phyloP scores from a whole-genome alignment of 2,113 vertebrate species.

The Nothobranchius kuhntae region DNA sequence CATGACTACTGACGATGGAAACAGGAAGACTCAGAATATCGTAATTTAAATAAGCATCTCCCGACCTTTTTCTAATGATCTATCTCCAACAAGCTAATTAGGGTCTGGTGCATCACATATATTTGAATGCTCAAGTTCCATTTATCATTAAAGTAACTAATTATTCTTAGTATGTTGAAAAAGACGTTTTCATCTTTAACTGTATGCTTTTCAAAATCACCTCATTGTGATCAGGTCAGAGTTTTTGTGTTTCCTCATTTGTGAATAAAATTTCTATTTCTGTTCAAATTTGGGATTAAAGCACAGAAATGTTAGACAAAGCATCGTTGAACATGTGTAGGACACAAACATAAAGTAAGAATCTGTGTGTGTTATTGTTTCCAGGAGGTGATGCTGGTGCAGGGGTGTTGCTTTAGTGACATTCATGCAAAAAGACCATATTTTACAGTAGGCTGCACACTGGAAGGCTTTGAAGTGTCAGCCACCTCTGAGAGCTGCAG shows the following conservation, averaged over 20 bases:
- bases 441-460: neutral
- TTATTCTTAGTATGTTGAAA: neutral
- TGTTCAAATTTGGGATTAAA: too few relatives aligned
- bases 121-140: neutral
- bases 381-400: neutral
- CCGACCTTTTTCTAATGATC: slow-evolving; percentile 13
- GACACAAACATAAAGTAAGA: too few relatives aligned
- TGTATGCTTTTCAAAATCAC: neutral
- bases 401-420: neutral
- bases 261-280: too few relatives aligned
- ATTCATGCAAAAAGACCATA: neutral
- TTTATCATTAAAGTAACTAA: neutral
- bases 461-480: slow-evolving; percentile 16
- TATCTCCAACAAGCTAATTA: slow-evolving; percentile 13
- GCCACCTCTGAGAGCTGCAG: slow-evolving; percentile 30
- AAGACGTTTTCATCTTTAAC: neutral
- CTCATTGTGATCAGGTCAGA: neutral
- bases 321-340: too few relatives aligned
- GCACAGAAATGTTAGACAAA: too few relatives aligned
- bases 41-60: slow-evolving; percentile 8
- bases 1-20: neutral
- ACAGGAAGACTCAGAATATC: neutral
- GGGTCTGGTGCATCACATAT: neutral
- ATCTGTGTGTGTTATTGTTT: too few relatives aligned
- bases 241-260: too few relatives aligned